These are phyloP conservation scores for Melanotaenia pygmaea DNA, from an alignment of 2,797 vertebrate genomes.

Conservation along the genomic window DNA sequence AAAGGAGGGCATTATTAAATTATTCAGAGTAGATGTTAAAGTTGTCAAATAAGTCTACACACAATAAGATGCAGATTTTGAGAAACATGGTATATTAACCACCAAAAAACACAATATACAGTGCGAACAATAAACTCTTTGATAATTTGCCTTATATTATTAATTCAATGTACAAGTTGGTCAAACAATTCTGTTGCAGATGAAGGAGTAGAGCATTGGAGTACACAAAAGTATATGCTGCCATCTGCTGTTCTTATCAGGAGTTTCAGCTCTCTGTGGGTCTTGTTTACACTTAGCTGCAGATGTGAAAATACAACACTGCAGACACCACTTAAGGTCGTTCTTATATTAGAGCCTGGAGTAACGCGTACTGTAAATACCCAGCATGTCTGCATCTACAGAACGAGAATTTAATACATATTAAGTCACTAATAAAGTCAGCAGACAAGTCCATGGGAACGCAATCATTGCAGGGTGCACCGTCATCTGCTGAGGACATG, in stretches of 20 bases:
- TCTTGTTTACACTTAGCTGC: not conserved
- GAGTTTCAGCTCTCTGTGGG: not conserved
- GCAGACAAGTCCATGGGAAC: not conserved
- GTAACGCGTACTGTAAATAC: not conserved
- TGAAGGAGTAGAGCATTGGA: not conserved
- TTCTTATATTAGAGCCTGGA: not conserved
- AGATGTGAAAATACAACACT: not conserved
- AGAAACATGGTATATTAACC: not conserved
- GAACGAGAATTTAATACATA: not conserved
- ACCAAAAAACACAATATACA: not conserved
- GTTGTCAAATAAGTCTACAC: too few species aligned
- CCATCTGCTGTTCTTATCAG: constrained; percentile 65
- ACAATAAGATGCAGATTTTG: not conserved
- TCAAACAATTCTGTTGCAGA: not conserved
- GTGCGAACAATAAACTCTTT: not conserved
- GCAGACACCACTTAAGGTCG: not conserved
- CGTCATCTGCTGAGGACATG: not conserved
- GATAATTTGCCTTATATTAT: not conserved
- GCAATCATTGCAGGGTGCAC: not conserved
- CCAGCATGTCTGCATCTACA: not conserved
- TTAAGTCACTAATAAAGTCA: not conserved
- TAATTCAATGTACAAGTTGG: not conserved
- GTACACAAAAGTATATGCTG: constrained; percentile 26
- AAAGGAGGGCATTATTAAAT: not conserved
- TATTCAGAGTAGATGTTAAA: not conserved